phyloP scores from a whole-genome alignment of 1,140 invertebrate species.

The Uloborus diversus region DNA sequence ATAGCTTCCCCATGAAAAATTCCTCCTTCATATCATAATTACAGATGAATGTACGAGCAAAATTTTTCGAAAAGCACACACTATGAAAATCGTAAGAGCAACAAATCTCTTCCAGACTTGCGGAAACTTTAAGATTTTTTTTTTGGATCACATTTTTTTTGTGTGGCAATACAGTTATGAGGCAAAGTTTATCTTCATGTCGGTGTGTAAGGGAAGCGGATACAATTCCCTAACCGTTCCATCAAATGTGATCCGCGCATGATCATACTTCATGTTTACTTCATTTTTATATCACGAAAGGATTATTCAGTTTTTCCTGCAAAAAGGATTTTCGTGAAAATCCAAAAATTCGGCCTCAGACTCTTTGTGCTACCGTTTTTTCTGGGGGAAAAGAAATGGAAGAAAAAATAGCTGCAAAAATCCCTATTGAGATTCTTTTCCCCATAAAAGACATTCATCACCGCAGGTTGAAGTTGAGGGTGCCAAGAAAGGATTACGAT shows the following conservation, averaged over 20 bases:
- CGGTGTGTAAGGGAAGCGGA: too few species aligned
- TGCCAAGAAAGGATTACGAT: conserved; percentile 51
- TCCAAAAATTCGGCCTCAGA: not conserved
- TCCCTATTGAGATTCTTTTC: conserved; percentile 3
- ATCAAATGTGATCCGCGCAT: not conserved
- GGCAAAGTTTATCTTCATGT: too few species aligned
- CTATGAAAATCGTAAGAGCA: too few species aligned
- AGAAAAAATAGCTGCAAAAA: conserved; percentile 29
- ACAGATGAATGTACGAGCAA: too few species aligned
- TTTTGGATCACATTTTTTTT: too few species aligned
- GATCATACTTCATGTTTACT: not conserved
- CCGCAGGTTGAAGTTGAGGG: conserved; percentile 38
- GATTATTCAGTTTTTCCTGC: not conserved
- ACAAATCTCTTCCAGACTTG: too few species aligned
- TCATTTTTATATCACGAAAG: not conserved
- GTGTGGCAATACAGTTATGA: too few species aligned
- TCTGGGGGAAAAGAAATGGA: not conserved
- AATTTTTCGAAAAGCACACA: too few species aligned
- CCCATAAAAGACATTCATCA: conserved; percentile 39
- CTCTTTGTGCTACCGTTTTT: not conserved
- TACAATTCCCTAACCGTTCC: not conserved
- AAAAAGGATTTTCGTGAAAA: not conserved
- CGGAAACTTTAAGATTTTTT: too few species aligned
- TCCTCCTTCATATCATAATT: too few species aligned
- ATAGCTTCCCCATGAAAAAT: too few species aligned